Evolutionary conservation across 64 coral and sea anemone species (phyloP), one percentile per base, ranked within the genome.

Genomic region (Anthopleura sola): DNA sequence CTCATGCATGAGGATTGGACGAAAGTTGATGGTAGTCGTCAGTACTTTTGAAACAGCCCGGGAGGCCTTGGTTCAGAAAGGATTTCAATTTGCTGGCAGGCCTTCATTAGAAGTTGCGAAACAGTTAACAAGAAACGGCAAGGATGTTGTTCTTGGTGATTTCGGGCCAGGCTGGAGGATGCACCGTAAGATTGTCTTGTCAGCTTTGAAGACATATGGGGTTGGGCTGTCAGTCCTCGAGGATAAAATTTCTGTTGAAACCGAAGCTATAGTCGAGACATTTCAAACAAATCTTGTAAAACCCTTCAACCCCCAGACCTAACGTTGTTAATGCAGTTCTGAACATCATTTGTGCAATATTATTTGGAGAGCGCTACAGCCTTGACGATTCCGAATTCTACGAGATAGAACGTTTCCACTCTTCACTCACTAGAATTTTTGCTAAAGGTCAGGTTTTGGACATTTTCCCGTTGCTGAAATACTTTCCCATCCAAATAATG

Each of bases 1-100:
- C 37, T 64, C 85, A 85, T 74, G 88, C 85, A 82, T 88, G 88
- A 81, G 88, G 90, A 78, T 86, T 82, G 75, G 79, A 44, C 88
- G 88, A 46, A 88, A 98, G 23, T 88, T 91, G 13, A 79, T 79
- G 36, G 76, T 79, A 8, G 76, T 79, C 9, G 76, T 79, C 36
- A 79, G 44, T 37, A n/a, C 3, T 48, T 38, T 48, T 33, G 36
- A 38, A 44, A 6, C 17, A 11, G 76, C 76, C 19, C 5, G 76
- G 23, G 76, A 79, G 24, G 76, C 76, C 6, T 48, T 79, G 18
- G 76, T 79, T 11, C 36, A 38, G 44, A 79, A 79, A 33, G 44
- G 76, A 1, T 38, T 44, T 48, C 37, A 79, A 23, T 79, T 48
- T 79, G 76, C 76, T 21, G 76, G 76, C 7, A 18, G 76, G 6